Conservation (phyloP, 2,113 vertebrate species). For the Noturus placidus region DNA sequence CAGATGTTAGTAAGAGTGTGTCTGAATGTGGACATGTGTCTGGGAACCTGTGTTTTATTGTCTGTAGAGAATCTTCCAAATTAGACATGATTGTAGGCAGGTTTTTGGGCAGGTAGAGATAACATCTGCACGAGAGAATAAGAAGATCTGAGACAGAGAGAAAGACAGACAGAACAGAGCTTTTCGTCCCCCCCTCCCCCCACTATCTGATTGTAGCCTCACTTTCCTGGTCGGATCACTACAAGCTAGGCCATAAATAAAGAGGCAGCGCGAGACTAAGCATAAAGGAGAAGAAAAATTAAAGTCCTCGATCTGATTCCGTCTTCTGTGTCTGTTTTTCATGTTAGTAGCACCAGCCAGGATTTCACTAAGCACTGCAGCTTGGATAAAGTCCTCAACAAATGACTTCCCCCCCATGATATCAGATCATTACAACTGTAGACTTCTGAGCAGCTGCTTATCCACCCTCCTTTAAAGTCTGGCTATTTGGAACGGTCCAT, state of each 20-base stretch:
- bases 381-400: slow-evolving; percentile 8
- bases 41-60: neutral
- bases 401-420: neutral
- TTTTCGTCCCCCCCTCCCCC: slow-evolving; percentile 8
- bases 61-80: neutral
- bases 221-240: neutral
- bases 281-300: neutral
- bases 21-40: neutral
- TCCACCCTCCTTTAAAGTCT: neutral
- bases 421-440: slow-evolving; percentile 22
- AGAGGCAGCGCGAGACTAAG: neutral
- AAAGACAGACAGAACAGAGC: neutral
- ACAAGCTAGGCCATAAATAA: neutral
- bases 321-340: neutral
- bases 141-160: slow-evolving; percentile 3
- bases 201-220: slow-evolving; percentile 8
- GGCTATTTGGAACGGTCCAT: neutral
- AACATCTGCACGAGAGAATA: slow-evolving; percentile 23
- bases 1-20: slow-evolving; percentile 11
- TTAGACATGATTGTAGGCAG: slow-evolving; percentile 32
- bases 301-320: neutral
- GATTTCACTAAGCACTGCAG: slow-evolving; percentile 6
- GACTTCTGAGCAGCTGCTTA: slow-evolving; percentile 6
- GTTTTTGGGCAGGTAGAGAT: slow-evolving; percentile 22
- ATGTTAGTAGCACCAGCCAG: neutral